These are phyloP conservation scores for Pundamilia nyererei DNA, from an alignment of 2,113 vertebrate genomes.

Conservation along the genomic window DNA sequence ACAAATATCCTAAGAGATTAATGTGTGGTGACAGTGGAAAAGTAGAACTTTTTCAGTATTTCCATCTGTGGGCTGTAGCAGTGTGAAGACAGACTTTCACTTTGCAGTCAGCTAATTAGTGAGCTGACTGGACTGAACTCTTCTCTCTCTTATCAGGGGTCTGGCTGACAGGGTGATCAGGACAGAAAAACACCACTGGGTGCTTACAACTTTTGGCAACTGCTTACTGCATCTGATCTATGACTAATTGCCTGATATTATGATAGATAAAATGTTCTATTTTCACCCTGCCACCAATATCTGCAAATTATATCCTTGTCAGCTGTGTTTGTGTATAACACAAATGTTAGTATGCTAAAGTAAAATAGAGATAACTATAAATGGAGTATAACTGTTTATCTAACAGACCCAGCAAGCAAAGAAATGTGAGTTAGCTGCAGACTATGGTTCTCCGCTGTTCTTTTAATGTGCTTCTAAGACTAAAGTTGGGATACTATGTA, in stretches of 20 bases:
- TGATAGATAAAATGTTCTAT: not conserved
- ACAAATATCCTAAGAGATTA: not conserved
- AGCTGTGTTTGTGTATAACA: not conserved
- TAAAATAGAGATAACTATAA: not conserved
- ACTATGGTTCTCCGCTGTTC: not conserved
- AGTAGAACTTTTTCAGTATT: not conserved
- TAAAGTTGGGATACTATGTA: not conserved
- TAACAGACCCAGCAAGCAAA: not conserved
- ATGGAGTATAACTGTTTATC: not conserved
- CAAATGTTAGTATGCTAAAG: not conserved
- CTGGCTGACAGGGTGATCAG: not conserved
- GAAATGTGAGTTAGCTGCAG: not conserved
- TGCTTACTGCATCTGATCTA: not conserved
- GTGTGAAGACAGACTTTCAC: not conserved
- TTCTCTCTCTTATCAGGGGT: not conserved
- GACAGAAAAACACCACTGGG: not conserved
- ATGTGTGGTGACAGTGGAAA: not conserved
- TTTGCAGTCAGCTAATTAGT: slow-evolving; percentile 1
- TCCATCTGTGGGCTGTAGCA: not conserved
- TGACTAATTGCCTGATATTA: not conserved
- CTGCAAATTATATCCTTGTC: not conserved
- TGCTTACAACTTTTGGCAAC: not conserved
- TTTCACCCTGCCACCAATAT: not conserved
- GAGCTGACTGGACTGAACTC: not conserved
- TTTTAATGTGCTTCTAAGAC: not conserved